Percentiles rank a stretch among this genome's conserved stretches.
phyloP scores from a whole-genome alignment of 1,140 invertebrate species.

The Pemphigus obesinymphae region DNA sequence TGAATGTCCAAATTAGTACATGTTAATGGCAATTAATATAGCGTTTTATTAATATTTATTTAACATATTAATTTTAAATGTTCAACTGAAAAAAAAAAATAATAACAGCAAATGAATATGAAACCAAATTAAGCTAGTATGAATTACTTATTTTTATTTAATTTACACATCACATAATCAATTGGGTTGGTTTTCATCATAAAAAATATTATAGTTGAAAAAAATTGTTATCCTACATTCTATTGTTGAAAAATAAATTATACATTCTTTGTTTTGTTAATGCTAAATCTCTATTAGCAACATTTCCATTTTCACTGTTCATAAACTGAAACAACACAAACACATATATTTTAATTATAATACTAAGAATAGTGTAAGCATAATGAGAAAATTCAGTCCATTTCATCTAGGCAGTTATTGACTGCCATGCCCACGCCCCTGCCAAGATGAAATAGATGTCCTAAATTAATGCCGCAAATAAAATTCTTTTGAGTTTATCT shows the following conservation, averaged over 20 bases:
- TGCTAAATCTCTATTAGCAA: conserved; percentile 20
- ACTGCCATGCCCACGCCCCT: conserved; percentile 32
- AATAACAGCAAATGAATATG: neutral
- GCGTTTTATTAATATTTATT: neutral
- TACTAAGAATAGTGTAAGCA: neutral
- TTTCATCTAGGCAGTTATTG: conserved; percentile 35
- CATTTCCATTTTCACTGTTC: conserved; percentile 17
- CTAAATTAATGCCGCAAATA: neutral
- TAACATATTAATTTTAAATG: neutral
- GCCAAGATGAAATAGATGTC: conserved; percentile 38
- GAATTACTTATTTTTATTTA: neutral
- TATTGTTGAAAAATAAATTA: conserved; percentile 21
- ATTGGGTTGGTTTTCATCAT: neutral
- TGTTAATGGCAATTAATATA: neutral
- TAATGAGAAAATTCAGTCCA: conserved; percentile 12
- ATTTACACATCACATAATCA: neutral
- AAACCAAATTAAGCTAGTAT: neutral
- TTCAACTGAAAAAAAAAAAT: neutral
- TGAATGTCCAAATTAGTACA: neutral
- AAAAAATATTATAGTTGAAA: conserved; percentile 5
- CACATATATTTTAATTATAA: neutral
- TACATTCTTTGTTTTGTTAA: conserved; percentile 34
- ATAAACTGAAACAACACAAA: conserved; percentile 35
- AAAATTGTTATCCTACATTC: neutral
- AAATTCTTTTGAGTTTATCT: neutral